Percentiles rank a stretch among this genome's conserved stretches.
Conservation (phyloP, 2,888 invertebrate species). For the Cerastis leucographa region DNA sequence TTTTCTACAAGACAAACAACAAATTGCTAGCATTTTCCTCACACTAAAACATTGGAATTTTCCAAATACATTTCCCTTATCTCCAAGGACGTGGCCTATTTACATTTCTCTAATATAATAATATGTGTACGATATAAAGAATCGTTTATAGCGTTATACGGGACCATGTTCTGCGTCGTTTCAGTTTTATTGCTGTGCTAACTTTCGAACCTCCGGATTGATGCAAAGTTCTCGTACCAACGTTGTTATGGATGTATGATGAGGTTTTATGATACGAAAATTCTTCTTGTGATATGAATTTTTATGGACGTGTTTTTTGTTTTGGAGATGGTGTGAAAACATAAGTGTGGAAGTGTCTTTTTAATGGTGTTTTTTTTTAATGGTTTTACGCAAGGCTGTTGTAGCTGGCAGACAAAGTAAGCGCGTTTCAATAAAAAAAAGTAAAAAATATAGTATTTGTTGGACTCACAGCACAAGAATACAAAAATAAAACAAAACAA, state of each 20-base stretch:
- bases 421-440: neutral
- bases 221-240: constrained; percentile 34
- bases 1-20: neutral
- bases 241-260: constrained; percentile 41
- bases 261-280: constrained; percentile 27
- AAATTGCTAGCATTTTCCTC: neutral
- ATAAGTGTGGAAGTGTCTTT: neutral
- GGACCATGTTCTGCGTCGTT: constrained; percentile 35
- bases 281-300: constrained; percentile 1
- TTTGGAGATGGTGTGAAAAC: neutral
- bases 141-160: constrained; percentile 39
- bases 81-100: constrained; percentile 28
- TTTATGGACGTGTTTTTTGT: constrained; percentile 19
- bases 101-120: constrained; percentile 29
- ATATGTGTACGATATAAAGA: constrained; percentile 49
- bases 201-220: constrained; percentile 22
- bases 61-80: neutral
- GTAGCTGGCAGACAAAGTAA: neutral
- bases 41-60: neutral
- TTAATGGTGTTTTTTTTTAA: neutral
- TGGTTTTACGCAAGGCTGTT: neutral
- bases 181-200: constrained; percentile 44
- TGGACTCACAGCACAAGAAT: too few species aligned
- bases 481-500: too few species aligned
- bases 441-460: neutral